Evolutionary conservation across 2,113 vertebrate genomes (phyloP).

Genomic region (Tragelaphus imberbis): DNA sequence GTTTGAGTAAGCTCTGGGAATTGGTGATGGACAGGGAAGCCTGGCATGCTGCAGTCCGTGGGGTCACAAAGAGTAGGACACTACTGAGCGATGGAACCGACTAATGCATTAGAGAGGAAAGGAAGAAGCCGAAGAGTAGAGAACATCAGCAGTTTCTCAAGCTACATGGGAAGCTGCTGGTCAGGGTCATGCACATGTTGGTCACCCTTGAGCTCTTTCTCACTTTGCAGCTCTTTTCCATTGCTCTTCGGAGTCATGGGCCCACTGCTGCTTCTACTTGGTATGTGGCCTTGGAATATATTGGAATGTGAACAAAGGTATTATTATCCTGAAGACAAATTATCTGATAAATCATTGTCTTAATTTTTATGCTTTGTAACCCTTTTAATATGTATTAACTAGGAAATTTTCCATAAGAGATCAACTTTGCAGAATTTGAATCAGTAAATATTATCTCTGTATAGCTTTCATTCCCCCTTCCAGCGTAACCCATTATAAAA

Average conservation of each 20-base stretch:
- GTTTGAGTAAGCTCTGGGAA: background rate
- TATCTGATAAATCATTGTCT: background rate
- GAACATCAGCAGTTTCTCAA: background rate
- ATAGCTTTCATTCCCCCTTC: background rate
- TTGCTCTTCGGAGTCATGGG: background rate
- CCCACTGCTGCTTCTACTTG: background rate
- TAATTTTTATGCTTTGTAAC: background rate
- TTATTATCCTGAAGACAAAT: background rate
- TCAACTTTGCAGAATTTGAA: background rate
- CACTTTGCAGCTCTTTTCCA: background rate
- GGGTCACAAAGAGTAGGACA: background rate
- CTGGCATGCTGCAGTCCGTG: background rate
- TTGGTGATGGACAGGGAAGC: background rate
- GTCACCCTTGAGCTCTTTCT: background rate
- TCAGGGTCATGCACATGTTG: background rate
- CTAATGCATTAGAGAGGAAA: background rate
- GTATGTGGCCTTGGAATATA: background rate
- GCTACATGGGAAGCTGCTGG: background rate
- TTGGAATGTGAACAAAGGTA: background rate
- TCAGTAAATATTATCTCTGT: background rate
- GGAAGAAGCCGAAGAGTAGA: background rate
- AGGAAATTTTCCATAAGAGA: background rate
- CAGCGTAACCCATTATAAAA: background rate
- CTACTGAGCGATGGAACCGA: background rate
- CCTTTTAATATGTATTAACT: background rate